These are phyloP conservation scores for Chelon labrosus DNA, from an alignment of 2,797 vertebrate species.

Conservation along the genomic window DNA sequence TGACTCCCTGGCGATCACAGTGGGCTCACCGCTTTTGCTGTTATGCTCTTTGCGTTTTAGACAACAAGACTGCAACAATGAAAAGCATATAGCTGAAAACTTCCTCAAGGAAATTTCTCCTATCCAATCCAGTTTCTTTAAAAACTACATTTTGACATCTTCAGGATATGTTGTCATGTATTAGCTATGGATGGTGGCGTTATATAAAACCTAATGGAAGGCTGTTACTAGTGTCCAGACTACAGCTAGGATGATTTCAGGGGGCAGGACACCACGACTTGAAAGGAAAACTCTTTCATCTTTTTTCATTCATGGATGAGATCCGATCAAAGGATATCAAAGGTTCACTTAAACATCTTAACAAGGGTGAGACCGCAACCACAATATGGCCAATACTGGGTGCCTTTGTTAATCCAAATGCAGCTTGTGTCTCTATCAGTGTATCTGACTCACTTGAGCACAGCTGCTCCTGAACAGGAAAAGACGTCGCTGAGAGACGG, in stretches of 20 bases:
- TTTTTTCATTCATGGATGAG: constrained; percentile 22
- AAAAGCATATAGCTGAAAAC: background rate
- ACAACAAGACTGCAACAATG: no score
- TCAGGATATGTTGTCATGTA: background rate
- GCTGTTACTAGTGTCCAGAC: constrained; percentile 3
- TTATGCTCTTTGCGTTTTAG: no score
- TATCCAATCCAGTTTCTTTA: constrained; percentile 9
- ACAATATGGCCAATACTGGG: constrained; percentile 12
- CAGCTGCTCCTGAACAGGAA: constrained; percentile 70
- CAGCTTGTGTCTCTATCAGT: constrained; percentile 44
- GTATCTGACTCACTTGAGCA: constrained; percentile 66
- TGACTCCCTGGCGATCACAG: no score
- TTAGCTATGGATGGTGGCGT: background rate
- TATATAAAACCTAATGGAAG: constrained; percentile 27
- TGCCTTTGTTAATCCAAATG: constrained; percentile 49
- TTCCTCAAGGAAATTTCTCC: background rate
- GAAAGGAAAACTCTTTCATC: constrained; percentile 31
- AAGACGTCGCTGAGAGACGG: constrained; percentile 52
- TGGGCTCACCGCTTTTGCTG: no score
- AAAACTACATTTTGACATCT: background rate
- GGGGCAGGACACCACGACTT: constrained; percentile 4
- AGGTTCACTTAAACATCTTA: constrained; percentile 43
- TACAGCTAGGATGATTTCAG: constrained; percentile 16
- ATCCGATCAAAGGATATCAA: constrained; percentile 24
- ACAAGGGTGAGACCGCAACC: constrained; percentile 43